These are phyloP conservation scores for Macropis europaea DNA, from an alignment of 2,888 invertebrate genomes.

Conservation along the genomic window DNA sequence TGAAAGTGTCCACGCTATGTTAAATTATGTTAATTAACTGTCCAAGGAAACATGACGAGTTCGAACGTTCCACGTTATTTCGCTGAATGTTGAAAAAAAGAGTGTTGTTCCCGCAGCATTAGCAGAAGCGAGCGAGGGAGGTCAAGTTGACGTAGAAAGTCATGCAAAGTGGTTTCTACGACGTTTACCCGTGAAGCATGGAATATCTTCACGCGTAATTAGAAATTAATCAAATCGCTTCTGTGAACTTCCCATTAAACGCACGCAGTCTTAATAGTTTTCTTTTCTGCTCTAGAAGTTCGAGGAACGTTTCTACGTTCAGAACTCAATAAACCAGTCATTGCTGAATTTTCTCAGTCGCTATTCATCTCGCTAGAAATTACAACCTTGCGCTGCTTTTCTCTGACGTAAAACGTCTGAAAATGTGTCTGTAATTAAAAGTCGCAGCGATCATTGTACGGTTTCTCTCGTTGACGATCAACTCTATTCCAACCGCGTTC, in stretches of 20 bases:
- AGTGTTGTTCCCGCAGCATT: too few species aligned
- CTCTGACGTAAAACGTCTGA: background rate
- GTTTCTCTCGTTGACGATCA: background rate
- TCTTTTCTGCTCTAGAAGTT: slow-evolving; percentile 41
- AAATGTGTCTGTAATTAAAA: too few species aligned
- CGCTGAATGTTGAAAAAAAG: background rate
- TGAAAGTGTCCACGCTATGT: slow-evolving; percentile 6
- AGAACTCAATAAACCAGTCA: slow-evolving; percentile 1
- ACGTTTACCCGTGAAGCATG: background rate
- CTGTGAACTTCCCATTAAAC: background rate
- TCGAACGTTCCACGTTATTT: too few species aligned
- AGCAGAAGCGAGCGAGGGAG: too few species aligned
- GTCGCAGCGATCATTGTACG: too few species aligned
- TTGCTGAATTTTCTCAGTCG: background rate
- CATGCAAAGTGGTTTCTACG: background rate
- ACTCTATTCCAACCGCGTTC: too few species aligned
- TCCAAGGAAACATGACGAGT: too few species aligned
- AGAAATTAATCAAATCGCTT: background rate
- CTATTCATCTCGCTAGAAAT: background rate
- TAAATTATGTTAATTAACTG: slow-evolving; percentile 11
- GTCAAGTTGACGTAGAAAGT: background rate
- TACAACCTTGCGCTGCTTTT: background rate
- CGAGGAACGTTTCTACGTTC: slow-evolving; percentile 23
- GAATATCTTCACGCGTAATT: slow-evolving; percentile 2
- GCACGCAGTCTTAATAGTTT: background rate